These are phyloP conservation scores for Pteruthius melanotis DNA, from an alignment of 2,113 vertebrate species.

Conservation along the genomic window DNA sequence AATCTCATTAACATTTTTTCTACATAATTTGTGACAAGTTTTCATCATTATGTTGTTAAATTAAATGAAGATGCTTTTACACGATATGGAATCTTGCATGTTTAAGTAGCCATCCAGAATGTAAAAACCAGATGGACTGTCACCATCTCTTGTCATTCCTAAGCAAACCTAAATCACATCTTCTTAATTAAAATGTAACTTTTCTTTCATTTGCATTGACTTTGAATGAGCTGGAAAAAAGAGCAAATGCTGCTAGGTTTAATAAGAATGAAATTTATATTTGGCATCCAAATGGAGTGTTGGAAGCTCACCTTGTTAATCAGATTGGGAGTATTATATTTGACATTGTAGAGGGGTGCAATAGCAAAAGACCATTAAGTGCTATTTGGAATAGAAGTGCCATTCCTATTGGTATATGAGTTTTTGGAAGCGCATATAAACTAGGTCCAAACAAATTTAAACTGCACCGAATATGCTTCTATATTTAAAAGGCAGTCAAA, in stretches of 20 bases:
- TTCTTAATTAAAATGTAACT: not conserved
- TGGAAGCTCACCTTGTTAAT: slow-evolving; percentile 2
- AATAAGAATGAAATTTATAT: not conserved
- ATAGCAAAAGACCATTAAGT: not conserved
- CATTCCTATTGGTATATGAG: not conserved
- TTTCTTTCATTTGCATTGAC: not conserved
- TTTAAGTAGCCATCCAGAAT: not conserved
- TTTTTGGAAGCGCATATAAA: not conserved
- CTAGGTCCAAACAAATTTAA: not conserved
- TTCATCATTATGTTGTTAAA: not conserved
- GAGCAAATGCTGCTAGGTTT: slow-evolving; percentile 2
- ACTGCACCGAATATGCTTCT: not conserved
- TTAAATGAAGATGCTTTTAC: not conserved
- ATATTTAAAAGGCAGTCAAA: slow-evolving; percentile 1
- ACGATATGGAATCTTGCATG: not conserved
- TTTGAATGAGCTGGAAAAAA: not conserved
- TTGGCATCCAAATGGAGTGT: not conserved
- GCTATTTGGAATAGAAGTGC: not conserved
- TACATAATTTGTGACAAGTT: not conserved
- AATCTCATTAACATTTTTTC: not conserved
- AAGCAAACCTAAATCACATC: not conserved
- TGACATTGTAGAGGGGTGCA: not conserved
- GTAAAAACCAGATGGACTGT: not conserved
- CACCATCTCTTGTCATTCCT: not conserved
- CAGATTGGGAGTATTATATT: not conserved